Conservation (phyloP, 2,888 invertebrate genomes). For the Cataglyphis rosenhaueri region DNA sequence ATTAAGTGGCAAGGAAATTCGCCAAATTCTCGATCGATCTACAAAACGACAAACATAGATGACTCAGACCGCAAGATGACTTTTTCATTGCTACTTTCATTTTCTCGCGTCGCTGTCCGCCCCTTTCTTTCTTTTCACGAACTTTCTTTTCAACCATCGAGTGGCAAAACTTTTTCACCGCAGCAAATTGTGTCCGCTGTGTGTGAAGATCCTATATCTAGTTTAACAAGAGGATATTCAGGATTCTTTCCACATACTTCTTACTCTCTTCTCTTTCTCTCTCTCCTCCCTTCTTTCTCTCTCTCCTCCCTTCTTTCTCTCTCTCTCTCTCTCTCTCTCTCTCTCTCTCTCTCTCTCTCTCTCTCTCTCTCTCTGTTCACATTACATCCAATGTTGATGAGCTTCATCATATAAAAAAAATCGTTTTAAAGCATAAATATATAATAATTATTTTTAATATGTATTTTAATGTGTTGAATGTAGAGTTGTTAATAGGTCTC, state of each 20-base stretch:
- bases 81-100: background rate
- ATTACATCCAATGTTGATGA: background rate
- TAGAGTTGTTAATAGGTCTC: background rate
- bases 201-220: background rate
- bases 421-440: background rate
- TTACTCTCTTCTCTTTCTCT: background rate
- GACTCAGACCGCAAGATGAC: background rate
- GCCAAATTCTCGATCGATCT: constrained; percentile 17
- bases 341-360: background rate
- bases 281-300: background rate
- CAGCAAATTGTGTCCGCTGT: background rate
- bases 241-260: background rate
- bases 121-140: background rate
- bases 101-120: background rate
- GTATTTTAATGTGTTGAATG: background rate
- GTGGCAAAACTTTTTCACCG: background rate
- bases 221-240: background rate
- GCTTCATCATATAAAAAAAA: background rate
- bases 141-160: constrained; percentile 3
- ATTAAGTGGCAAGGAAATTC: background rate
- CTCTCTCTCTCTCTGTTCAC: background rate
- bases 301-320: background rate
- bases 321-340: background rate
- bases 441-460: background rate
- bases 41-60: constrained; percentile 2